These are phyloP conservation scores for Phrixothrix hirtus DNA, from an alignment of 2,888 invertebrate genomes.

Conservation along the genomic window DNA sequence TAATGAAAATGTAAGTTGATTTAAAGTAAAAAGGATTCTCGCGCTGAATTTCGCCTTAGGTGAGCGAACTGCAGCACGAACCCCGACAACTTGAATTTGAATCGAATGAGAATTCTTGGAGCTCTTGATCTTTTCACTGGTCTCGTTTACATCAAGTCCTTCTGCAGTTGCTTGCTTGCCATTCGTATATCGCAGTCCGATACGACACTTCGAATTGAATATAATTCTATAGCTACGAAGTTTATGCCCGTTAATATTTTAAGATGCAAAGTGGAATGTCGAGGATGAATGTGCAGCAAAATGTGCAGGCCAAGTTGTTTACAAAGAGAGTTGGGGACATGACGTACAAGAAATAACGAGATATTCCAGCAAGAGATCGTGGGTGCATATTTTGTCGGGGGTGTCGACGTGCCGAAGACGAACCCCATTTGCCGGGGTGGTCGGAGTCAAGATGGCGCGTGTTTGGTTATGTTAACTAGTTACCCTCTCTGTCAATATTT, in stretches of 20 bases:
- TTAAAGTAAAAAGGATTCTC: constrained; percentile 13
- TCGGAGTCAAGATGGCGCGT: constrained; percentile 45
- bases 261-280: constrained; percentile 10
- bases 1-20: constrained; percentile 2
- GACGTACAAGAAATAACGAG: constrained; percentile 20
- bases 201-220: constrained; percentile 22
- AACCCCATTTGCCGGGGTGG: constrained; percentile 37
- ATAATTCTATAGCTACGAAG: constrained; percentile 2
- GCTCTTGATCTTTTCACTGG: constrained; percentile 47
- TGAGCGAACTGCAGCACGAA: constrained; percentile 35
- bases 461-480: constrained; percentile 48
- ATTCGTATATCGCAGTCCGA: constrained; percentile 37
- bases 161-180: constrained; percentile 26
- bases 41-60: constrained; percentile 20
- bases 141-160: constrained; percentile 44
- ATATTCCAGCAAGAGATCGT: constrained; percentile 22
- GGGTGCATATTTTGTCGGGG: constrained; percentile 31
- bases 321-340: not conserved
- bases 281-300: constrained; percentile 11
- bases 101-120: constrained; percentile 45
- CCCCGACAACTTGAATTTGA: constrained; percentile 42
- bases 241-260: constrained; percentile 2
- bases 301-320: constrained; percentile 10
- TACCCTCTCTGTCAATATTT: constrained; percentile 46
- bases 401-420: constrained; percentile 40